Evolutionary conservation across 2,888 invertebrate genomes (phyloP).

Genomic region (Blastobasis adustella): DNA sequence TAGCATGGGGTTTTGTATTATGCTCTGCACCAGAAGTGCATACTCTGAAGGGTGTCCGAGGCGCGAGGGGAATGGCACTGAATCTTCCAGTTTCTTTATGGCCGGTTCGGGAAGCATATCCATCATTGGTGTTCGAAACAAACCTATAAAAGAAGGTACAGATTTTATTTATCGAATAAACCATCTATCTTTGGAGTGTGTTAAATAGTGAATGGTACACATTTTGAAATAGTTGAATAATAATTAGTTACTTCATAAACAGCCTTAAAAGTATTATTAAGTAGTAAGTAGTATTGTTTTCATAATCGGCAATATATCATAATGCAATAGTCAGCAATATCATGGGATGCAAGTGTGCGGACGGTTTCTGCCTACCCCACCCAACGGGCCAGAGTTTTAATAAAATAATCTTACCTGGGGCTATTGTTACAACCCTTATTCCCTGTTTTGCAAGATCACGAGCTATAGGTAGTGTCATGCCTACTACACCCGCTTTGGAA

Average conservation of each 20-base stretch:
- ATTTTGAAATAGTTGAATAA: too few relatives aligned
- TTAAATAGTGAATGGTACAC: too few relatives aligned
- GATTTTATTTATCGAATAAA: too few relatives aligned
- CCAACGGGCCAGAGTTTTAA: too few relatives aligned
- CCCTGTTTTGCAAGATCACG: constrained; percentile 90
- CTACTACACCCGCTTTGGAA: constrained; percentile 94
- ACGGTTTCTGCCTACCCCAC: too few relatives aligned
- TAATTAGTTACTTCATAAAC: too few relatives aligned
- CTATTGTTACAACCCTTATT: constrained; percentile 87
- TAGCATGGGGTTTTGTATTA: constrained; percentile 73
- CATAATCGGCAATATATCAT: too few relatives aligned
- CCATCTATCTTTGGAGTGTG: too few relatives aligned
- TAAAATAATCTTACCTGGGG: constrained; percentile 75
- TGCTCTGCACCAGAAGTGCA: constrained; percentile 67
- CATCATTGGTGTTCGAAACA: constrained; percentile 75
- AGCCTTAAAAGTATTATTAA: too few relatives aligned
- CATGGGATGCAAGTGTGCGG: too few relatives aligned
- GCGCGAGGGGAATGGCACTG: constrained; percentile 71
- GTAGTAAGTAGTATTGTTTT: too few relatives aligned
- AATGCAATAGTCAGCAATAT: too few relatives aligned
- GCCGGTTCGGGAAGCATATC: constrained; percentile 63
- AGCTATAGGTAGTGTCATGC: constrained; percentile 97
- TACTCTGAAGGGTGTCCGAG: constrained; percentile 72
- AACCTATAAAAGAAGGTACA: constrained; percentile 36
- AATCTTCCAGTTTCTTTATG: constrained; percentile 55